Evolutionary conservation across 1,140 invertebrate genomes (phyloP).

Genomic region (Rhyzopertha dominica): DNA sequence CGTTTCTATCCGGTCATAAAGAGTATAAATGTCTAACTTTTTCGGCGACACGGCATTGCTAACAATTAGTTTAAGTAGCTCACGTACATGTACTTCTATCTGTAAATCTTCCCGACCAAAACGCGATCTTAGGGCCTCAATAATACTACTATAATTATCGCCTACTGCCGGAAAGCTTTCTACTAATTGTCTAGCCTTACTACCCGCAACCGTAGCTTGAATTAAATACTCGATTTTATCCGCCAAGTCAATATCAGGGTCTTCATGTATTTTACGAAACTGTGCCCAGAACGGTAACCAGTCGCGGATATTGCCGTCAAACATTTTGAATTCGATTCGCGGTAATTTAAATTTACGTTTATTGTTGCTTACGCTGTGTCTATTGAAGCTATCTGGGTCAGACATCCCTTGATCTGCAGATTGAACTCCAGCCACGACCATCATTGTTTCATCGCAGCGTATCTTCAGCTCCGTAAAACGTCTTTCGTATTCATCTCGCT

Average conservation of each 20-base stretch:
- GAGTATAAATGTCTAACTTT: too few relatives aligned
- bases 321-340: constrained; percentile 38
- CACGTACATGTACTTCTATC: constrained; percentile 36
- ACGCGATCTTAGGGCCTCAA: constrained; percentile 30
- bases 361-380: too few relatives aligned
- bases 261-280: constrained; percentile 42
- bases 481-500: too few relatives aligned
- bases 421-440: too few relatives aligned
- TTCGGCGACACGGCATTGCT: too few relatives aligned
- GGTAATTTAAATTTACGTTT: constrained; percentile 27
- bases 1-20: too few relatives aligned
- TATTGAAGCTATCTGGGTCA: too few relatives aligned
- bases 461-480: too few relatives aligned
- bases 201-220: constrained; percentile 9
- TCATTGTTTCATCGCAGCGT: too few relatives aligned
- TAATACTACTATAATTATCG: constrained; percentile 33
- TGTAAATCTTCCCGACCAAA: constrained; percentile 28
- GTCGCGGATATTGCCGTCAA: constrained; percentile 36
- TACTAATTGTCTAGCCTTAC: constrained; percentile 13
- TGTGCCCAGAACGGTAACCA: constrained; percentile 43
- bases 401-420: too few relatives aligned
- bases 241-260: constrained; percentile 23
- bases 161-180: constrained; percentile 30
- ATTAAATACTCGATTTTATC: constrained; percentile 30
- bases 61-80: too few relatives aligned